Conservation (phyloP, 2,888 invertebrate genomes). For the Sceliomorpha sp. region DNA sequence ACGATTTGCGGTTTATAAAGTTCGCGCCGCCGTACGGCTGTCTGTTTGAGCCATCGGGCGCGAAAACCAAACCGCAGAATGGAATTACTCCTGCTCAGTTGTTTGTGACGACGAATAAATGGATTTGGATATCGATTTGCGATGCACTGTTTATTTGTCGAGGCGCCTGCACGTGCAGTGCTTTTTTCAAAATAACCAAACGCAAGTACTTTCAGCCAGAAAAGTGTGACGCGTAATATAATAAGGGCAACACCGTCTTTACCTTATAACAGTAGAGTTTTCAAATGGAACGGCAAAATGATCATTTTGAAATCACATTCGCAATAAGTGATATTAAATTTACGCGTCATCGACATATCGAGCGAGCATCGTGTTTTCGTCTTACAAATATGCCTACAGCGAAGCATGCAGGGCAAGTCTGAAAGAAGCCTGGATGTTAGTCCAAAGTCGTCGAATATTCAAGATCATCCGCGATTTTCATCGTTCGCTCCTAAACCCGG, state of each 20-base stretch:
- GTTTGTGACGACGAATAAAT: constrained; percentile 68
- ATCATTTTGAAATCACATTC: no score
- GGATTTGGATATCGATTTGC: constrained; percentile 69
- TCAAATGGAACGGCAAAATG: no score
- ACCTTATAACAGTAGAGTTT: no score
- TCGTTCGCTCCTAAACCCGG: constrained; percentile 68
- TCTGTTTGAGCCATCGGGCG: constrained; percentile 58
- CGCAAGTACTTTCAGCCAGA: constrained; percentile 16
- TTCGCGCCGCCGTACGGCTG: constrained; percentile 57
- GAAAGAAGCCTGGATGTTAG: constrained; percentile 18
- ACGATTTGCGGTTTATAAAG: constrained; percentile 55
- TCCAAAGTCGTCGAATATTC: constrained; percentile 55
- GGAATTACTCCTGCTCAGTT: constrained; percentile 75
- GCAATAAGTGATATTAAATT: no score
- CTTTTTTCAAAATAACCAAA: constrained; percentile 41
- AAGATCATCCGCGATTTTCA: constrained; percentile 69
- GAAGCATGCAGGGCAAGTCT: background rate
- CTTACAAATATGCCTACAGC: no score
- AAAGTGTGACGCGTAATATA: constrained; percentile 27
- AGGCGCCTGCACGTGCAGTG: constrained; percentile 52
- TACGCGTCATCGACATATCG: no score
- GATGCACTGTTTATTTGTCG: constrained; percentile 68
- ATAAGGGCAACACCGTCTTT: no score
- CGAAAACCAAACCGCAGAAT: constrained; percentile 73
- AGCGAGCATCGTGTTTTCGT: no score